Conservation (phyloP, 2,113 vertebrate species). For the Ibidorhyncha struthersii region DNA sequence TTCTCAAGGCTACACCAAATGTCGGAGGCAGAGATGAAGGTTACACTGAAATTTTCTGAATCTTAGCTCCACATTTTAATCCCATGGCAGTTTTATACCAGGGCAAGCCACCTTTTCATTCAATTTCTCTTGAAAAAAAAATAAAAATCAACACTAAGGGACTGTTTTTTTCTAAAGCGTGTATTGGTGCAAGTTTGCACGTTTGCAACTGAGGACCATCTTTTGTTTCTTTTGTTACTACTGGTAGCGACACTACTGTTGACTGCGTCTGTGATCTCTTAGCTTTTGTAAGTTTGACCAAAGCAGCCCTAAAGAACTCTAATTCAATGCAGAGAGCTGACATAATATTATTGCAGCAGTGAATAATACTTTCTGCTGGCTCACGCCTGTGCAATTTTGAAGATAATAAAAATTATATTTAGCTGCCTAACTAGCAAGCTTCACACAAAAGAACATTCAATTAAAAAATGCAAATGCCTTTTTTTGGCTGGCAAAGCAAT, state of each 20-base stretch:
- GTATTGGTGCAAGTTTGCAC: neutral
- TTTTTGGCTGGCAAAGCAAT: slow-evolving; percentile 43
- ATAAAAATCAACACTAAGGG: neutral
- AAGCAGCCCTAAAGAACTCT: neutral
- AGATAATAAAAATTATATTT: slow-evolving; percentile 62
- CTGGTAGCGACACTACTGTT: neutral
- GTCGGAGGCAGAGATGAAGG: neutral
- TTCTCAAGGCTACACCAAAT: neutral
- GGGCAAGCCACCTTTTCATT: neutral
- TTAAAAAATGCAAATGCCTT: slow-evolving; percentile 59
- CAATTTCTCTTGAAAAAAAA: neutral
- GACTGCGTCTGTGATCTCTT: neutral
- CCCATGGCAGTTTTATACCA: neutral
- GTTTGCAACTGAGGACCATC: neutral
- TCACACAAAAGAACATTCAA: slow-evolving; percentile 50
- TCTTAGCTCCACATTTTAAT: neutral
- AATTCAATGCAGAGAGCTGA: slow-evolving; percentile 13
- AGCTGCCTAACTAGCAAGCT: slow-evolving; percentile 32
- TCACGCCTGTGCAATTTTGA: slow-evolving; percentile 16
- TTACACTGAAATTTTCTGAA: neutral
- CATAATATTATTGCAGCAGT: slow-evolving; percentile 1
- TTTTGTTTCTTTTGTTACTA: neutral
- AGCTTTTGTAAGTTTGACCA: neutral
- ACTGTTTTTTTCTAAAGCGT: neutral
- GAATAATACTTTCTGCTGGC: slow-evolving; percentile 22